Conservation (phyloP, 2,113 vertebrate genomes). For the Pao palembangensis region DNA sequence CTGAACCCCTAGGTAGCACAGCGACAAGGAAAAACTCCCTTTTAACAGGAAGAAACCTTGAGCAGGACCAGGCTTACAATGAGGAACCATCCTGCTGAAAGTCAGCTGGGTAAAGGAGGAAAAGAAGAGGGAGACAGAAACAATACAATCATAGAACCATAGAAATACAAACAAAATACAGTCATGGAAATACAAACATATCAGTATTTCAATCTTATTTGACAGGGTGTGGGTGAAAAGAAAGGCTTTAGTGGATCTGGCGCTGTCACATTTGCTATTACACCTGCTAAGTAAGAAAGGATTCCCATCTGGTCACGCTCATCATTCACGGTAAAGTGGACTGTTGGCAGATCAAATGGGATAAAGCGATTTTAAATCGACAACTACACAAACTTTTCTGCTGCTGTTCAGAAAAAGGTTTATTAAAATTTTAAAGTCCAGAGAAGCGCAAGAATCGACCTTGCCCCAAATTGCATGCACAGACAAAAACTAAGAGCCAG, state of each 20-base stretch:
- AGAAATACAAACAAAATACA: too few species aligned
- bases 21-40: too few species aligned
- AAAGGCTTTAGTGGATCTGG: constrained; percentile 30
- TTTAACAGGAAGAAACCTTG: too few species aligned
- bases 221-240: constrained; percentile 4
- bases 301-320: constrained; percentile 38
- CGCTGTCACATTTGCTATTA: constrained; percentile 23
- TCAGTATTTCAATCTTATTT: constrained; percentile 14
- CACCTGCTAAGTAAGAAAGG: constrained; percentile 20
- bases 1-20: too few species aligned
- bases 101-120: too few species aligned
- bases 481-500: constrained; percentile 20
- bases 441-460: too few species aligned
- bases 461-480: not conserved
- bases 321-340: not conserved
- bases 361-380: not conserved
- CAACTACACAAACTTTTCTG: constrained; percentile 1
- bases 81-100: too few species aligned
- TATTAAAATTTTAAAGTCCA: constrained; percentile 25
- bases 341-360: too few species aligned
- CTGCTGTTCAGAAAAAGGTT: constrained; percentile 11
- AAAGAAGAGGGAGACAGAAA: too few species aligned
- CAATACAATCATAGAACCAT: too few species aligned
- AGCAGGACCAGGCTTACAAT: too few species aligned
- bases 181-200: too few species aligned